Conservation (phyloP, 2,888 invertebrate genomes). For the Drosophila fulvimacula region DNA sequence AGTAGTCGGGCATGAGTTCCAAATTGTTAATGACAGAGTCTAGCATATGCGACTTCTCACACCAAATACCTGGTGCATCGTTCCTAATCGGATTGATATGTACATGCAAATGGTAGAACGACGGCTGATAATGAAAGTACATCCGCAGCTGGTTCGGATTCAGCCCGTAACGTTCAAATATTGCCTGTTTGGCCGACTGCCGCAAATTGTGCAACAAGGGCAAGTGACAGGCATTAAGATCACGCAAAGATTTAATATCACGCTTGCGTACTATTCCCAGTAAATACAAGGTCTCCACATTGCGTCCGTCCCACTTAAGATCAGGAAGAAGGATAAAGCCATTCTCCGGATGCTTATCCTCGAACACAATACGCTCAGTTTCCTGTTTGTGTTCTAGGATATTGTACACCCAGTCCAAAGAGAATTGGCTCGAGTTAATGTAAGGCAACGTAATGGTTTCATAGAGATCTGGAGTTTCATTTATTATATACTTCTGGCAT, state of each 20-base stretch:
- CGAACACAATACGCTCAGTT: conserved; percentile 93
- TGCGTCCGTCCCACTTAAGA: conserved; percentile 96
- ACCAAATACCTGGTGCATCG: conserved; percentile 92
- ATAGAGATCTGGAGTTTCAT: conserved; percentile 94
- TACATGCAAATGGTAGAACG: conserved; percentile 98
- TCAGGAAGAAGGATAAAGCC: conserved; percentile 97
- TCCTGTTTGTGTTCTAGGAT: conserved; percentile 96
- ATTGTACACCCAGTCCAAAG: conserved; percentile 98
- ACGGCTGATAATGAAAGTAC: conserved; percentile 98
- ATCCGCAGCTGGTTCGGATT: conserved; percentile 90
- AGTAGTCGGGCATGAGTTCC: conserved; percentile 92
- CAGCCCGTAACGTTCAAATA: conserved; percentile 91
- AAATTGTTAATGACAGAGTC: conserved; percentile 96
- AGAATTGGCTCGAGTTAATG: conserved; percentile 90
- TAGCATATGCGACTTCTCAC: conserved; percentile 94
- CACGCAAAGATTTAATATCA: conserved; percentile 93
- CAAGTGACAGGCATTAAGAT: conserved; percentile 91
- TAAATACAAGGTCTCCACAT: conserved; percentile 91
- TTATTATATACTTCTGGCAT: conserved; percentile 90
- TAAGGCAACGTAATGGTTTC: conserved; percentile 91
- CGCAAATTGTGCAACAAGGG: conserved; percentile 93
- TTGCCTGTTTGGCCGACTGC: conserved; percentile 90
- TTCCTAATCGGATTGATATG: conserved; percentile 94
- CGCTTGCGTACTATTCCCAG: conserved; percentile 91
- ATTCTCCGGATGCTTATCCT: conserved; percentile 89